A percentile compares a stretch with the other conserved stretches of the same genome.
Evolutionary conservation across 2,113 vertebrate genomes (phyloP).

Genomic region (Amblyornis subalaris): DNA sequence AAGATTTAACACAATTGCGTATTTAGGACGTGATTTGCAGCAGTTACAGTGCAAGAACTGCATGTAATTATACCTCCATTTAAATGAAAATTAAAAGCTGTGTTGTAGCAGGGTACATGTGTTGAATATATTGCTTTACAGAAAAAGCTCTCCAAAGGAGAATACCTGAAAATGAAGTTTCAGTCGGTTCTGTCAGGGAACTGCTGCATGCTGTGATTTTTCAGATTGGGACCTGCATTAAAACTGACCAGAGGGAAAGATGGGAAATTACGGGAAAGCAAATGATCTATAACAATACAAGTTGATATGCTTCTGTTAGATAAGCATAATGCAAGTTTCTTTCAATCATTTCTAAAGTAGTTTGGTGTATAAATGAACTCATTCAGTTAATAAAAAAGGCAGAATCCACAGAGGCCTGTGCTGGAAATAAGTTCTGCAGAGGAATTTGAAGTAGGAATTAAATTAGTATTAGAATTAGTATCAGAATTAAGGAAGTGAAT

Average conservation of each 20-base stretch:
- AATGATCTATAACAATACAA: conserved; percentile 20
- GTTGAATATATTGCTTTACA: conserved; percentile 27
- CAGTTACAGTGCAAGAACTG: conserved; percentile 49
- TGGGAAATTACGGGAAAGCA: conserved; percentile 13
- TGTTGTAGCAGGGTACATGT: neutral
- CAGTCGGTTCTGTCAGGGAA: neutral
- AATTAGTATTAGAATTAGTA: conserved; percentile 7
- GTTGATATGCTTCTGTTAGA: conserved; percentile 25
- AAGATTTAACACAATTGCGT: conserved; percentile 55
- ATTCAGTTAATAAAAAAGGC: conserved; percentile 1
- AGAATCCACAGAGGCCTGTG: neutral
- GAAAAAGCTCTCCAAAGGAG: neutral
- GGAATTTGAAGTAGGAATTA: conserved; percentile 20
- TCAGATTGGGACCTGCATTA: neutral
- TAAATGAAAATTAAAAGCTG: conserved; percentile 59
- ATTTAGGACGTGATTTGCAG: conserved; percentile 54
- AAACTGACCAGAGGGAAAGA: conserved; percentile 29
- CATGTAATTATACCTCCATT: conserved; percentile 54
- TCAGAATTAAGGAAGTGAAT: neutral
- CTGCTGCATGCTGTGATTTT: neutral
- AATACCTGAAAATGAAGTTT: conserved; percentile 16
- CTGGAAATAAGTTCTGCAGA: conserved; percentile 6
- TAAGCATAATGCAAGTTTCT: conserved; percentile 30
- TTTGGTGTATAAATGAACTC: conserved; percentile 42
- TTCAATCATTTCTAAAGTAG: conserved; percentile 35